phyloP scores from a whole-genome alignment of 2,113 vertebrate species.

The Paratilapia polleni region DNA sequence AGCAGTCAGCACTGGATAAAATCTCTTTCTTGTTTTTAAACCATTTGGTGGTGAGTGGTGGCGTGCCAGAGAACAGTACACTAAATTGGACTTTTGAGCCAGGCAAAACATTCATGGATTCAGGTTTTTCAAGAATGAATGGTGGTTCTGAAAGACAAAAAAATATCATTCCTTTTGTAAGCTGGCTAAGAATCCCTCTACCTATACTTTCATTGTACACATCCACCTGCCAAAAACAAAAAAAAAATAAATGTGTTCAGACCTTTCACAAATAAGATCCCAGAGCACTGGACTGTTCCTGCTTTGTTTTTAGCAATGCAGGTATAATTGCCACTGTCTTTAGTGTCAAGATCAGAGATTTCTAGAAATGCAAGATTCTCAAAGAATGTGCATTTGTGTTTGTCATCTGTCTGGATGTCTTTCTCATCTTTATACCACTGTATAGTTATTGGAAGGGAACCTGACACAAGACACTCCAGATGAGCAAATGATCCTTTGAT shows the following conservation, averaged over 20 bases:
- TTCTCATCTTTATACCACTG: constrained; percentile 94
- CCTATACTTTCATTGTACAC: background rate
- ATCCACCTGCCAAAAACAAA: background rate
- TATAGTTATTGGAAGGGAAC: constrained; percentile 92
- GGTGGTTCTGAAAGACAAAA: constrained; percentile 86
- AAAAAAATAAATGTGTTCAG: constrained; percentile 49
- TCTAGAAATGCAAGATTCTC: constrained; percentile 96
- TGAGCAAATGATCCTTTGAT: constrained; percentile 96
- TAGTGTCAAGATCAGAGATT: constrained; percentile 88
- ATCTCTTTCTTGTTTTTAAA: constrained; percentile 95
- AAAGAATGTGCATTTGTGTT: constrained; percentile 94
- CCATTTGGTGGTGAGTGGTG: constrained; percentile 93
- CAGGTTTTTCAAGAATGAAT: constrained; percentile 91
- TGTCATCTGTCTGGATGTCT: constrained; percentile 88
- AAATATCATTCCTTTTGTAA: background rate
- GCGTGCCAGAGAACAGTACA: constrained; percentile 88
- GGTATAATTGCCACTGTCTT: constrained; percentile 90
- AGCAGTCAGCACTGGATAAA: constrained; percentile 85
- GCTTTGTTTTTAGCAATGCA: constrained; percentile 94
- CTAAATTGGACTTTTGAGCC: constrained; percentile 90
- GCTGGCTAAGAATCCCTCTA: background rate
- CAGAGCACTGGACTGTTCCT: constrained; percentile 92
- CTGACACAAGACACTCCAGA: constrained; percentile 94
- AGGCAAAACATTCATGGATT: constrained; percentile 90
- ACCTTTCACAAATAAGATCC: constrained; percentile 94